phyloP scores from a whole-genome alignment of 2,113 vertebrate genomes.

The Ptilorrhoa leucosticta region DNA sequence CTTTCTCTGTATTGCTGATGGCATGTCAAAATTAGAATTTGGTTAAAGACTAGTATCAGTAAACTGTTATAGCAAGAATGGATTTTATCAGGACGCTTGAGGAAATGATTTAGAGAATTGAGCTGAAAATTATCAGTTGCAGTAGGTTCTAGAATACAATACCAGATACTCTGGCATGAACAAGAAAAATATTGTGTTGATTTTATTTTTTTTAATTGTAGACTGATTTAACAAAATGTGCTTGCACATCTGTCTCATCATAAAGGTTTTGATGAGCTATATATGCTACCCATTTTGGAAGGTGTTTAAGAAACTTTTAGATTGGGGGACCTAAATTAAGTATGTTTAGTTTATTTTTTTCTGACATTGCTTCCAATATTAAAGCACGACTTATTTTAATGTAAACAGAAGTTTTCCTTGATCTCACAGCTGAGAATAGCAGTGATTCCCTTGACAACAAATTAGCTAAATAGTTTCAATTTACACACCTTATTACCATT shows the following conservation, averaged over 20 bases:
- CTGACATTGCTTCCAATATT: neutral
- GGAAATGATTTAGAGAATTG: neutral
- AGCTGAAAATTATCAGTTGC: neutral
- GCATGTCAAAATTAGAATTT: neutral
- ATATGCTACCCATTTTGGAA: neutral
- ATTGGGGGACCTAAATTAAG: neutral
- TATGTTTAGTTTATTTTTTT: neutral
- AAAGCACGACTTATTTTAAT: neutral
- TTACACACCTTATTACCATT: neutral
- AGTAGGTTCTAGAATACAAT: neutral
- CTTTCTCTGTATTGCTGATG: neutral
- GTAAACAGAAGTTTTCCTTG: neutral
- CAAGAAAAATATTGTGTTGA: neutral
- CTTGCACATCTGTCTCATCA: neutral
- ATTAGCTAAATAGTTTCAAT: neutral
- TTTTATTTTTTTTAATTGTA: neutral
- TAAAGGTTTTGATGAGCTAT: neutral
- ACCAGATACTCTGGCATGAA: neutral
- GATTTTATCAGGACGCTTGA: neutral
- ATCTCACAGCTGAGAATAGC: neutral
- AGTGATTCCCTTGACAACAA: neutral
- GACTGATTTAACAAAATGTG: neutral
- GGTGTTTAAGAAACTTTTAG: neutral
- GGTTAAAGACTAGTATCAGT: neutral
- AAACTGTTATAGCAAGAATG: neutral